Percentiles rank a stretch among this genome's conserved stretches.
Evolutionary conservation across 2,797 vertebrate genomes (phyloP).

Genomic region (Gymnoscopelus microlampas): DNA sequence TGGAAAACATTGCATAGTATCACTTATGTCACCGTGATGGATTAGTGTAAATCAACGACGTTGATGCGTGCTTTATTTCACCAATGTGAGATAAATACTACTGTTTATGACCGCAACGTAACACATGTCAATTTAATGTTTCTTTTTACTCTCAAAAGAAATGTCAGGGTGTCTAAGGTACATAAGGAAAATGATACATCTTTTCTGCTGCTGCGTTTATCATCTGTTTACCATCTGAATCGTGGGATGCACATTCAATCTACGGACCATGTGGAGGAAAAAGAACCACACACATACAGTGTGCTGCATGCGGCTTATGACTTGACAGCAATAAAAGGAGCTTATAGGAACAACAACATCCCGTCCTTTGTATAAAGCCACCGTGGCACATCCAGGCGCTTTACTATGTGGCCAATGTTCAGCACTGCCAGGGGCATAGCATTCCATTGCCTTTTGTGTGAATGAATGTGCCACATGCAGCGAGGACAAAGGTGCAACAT

Average conservation of each 20-base stretch:
- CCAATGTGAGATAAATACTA: too few species aligned
- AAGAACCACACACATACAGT: neutral
- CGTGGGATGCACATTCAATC: neutral
- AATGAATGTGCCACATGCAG: constrained; percentile 4
- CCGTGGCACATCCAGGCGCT: constrained; percentile 15
- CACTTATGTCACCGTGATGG: neutral
- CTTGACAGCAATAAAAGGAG: constrained; percentile 19
- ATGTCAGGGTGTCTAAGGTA: too few species aligned
- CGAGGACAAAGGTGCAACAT: neutral
- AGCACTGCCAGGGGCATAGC: constrained; percentile 30
- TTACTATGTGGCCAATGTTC: constrained; percentile 14
- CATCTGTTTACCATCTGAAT: neutral
- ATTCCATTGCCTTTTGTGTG: constrained; percentile 55
- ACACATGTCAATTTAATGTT: too few species aligned
- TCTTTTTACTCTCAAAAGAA: too few species aligned
- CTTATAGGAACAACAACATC: constrained; percentile 21
- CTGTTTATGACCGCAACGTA: too few species aligned
- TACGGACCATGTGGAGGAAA: neutral
- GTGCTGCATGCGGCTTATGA: constrained; percentile 8
- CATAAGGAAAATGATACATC: too few species aligned
- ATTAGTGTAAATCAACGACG: neutral
- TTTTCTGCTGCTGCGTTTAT: too few species aligned
- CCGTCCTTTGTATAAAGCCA: constrained; percentile 35
- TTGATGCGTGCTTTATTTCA: too few species aligned
- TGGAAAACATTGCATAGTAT: constrained; percentile 9